Evolutionary conservation across 2,797 vertebrate species (phyloP).

Genomic region (Gallirallus australis): DNA sequence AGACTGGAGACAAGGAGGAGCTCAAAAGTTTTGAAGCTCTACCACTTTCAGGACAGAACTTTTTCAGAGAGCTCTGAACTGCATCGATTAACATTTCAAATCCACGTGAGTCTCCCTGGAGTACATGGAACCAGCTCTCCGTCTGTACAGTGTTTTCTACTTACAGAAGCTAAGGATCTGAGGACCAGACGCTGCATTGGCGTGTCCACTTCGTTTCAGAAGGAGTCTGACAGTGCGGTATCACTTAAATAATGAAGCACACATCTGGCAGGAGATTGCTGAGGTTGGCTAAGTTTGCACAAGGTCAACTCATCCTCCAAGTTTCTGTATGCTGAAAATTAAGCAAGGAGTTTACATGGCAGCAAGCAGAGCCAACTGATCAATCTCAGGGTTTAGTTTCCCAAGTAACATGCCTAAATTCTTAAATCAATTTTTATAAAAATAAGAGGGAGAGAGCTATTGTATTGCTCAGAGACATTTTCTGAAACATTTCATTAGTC

Average conservation of each 20-base stretch:
- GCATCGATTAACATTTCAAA: slow-evolving; percentile 70
- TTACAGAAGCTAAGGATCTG: slow-evolving; percentile 31
- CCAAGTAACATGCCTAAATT: neutral
- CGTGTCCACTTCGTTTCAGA: slow-evolving; percentile 66
- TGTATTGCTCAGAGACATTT: neutral
- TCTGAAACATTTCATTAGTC: neutral
- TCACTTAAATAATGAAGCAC: slow-evolving; percentile 72
- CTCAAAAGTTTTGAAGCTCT: slow-evolving; percentile 5
- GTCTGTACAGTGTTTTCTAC: slow-evolving; percentile 47
- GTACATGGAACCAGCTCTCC: slow-evolving; percentile 45
- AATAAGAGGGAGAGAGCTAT: neutral
- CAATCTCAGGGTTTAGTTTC: neutral
- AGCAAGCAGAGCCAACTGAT: neutral
- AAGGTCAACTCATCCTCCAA: slow-evolving; percentile 65
- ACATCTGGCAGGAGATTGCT: slow-evolving; percentile 69
- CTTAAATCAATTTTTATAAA: neutral
- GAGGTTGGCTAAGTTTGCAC: slow-evolving; percentile 61
- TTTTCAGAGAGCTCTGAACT: slow-evolving; percentile 4
- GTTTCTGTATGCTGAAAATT: slow-evolving; percentile 15
- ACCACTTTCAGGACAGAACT: slow-evolving; percentile 11
- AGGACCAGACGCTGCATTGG: slow-evolving; percentile 58
- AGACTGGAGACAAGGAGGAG: neutral
- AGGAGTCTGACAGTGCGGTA: slow-evolving; percentile 64
- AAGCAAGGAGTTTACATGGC: slow-evolving; percentile 13
- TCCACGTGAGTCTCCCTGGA: slow-evolving; percentile 48